phyloP scores from a whole-genome alignment of 2,113 vertebrate genomes.

The Pogonocichla stellata region DNA sequence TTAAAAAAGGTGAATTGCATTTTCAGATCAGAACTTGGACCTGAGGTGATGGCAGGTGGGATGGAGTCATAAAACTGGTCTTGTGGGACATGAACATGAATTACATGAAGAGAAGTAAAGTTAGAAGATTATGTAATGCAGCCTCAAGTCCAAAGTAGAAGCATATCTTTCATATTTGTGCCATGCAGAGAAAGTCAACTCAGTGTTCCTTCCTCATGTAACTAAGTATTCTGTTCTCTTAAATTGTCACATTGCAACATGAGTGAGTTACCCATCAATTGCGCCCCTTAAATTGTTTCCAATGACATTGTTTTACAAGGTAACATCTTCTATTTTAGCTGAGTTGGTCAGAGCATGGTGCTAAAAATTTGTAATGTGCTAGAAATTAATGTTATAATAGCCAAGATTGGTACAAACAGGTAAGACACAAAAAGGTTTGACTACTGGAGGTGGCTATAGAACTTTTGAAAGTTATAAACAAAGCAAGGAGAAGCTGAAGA shows the following conservation, averaged over 20 bases:
- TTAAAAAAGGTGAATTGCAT: background rate
- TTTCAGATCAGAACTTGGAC: background rate
- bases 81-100: background rate
- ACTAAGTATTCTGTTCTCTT: background rate
- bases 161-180: background rate
- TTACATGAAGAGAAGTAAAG: background rate
- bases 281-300: background rate
- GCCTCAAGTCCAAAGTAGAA: background rate
- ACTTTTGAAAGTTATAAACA: background rate
- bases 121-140: background rate
- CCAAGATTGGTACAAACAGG: rapidly evolving
- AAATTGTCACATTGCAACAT: background rate
- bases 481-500: background rate
- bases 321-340: background rate
- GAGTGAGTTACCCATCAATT: background rate
- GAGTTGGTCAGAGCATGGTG: background rate
- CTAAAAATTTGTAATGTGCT: background rate
- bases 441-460: rapidly evolving
- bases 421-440: background rate
- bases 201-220: background rate
- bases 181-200: background rate
- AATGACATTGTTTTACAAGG: background rate
- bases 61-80: background rate
- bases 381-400: background rate
- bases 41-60: background rate